Base-by-base conservation (phyloP, 2,888 invertebrate genomes). In the Teinopalpus imperialis region DNA sequence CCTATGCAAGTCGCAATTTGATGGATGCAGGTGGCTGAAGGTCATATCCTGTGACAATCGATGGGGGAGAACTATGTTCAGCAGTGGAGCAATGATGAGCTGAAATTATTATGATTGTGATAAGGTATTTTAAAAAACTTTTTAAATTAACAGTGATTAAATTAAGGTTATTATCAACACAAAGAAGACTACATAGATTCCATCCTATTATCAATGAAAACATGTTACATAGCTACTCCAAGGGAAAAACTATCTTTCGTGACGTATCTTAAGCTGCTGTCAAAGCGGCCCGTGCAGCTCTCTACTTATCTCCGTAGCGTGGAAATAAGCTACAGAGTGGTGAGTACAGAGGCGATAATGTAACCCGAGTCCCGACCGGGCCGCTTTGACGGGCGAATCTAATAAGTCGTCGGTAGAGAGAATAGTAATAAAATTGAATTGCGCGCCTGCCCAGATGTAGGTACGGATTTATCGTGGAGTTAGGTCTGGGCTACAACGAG, bases 351-450 rank as follows among this genome's bases (percentile, higher is more conserved):
- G 60, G 64, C 67, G 81, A 81, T 83, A 82, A 81, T 81, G 81
- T 79, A 75, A 71, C 76, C 72, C 63, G 60, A 58, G 61, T 58
- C 54, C 53, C 63, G 65, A 66, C 54, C 54, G 63, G 66, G 67
- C 58, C 74, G 82, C 87, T 86, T 86, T 88, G 87, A 86, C 85
- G 81, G 79, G 71, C 70, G 85, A 83, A 86, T 85, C 87, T 81
- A 88, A 86, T 86, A 87, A 87, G 83, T 82, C 81, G 69, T 68
- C 70, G 69, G 64, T 56, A 57, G 40, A 46, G 63, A 78, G 86
- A 83, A 86, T 85, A 75, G 87, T 86, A 87, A 87, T 87, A 87
- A 87, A 87, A 87, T 87, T 82, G 87, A 82, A 85, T 79, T 63
- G 75, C 76, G 77, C 75, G 78, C 74, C 79, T 76, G 82, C 77